Evolutionary conservation across 2,888 invertebrate species (phyloP).

Genomic region (Amphipoea lucens): DNA sequence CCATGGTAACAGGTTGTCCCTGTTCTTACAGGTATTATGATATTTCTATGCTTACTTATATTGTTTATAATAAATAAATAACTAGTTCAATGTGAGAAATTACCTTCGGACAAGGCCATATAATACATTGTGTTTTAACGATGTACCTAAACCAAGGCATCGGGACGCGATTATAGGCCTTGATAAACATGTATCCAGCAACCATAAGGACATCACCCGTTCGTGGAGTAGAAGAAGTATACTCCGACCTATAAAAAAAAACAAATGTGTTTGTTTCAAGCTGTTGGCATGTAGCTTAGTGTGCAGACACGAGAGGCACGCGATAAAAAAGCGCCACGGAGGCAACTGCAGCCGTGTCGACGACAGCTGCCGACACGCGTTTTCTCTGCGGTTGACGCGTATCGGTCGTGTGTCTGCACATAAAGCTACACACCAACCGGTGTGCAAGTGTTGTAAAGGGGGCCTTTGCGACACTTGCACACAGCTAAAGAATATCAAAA

Average conservation of each 20-base stretch:
- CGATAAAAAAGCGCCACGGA: too few species aligned
- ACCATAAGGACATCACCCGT: neutral
- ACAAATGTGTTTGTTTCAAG: neutral
- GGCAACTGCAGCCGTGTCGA: too few species aligned
- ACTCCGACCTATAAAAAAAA: constrained; percentile 8
- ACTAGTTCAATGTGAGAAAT: too few species aligned
- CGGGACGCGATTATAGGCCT: constrained; percentile 48
- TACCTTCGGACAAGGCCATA: constrained; percentile 53
- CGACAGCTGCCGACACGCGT: too few species aligned
- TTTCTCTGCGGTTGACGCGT: too few species aligned
- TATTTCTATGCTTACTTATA: too few species aligned
- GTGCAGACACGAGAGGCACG: too few species aligned
- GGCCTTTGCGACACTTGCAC: too few species aligned
- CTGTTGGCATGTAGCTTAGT: neutral
- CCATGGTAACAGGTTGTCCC: too few species aligned
- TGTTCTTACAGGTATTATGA: too few species aligned
- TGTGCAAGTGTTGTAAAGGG: neutral
- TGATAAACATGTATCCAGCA: constrained; percentile 56
- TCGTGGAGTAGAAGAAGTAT: constrained; percentile 18
- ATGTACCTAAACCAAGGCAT: constrained; percentile 47
- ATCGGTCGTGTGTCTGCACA: too few species aligned
- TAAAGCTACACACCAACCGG: neutral
- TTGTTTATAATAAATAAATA: neutral
- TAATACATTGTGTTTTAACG: constrained; percentile 30
- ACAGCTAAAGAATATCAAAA: neutral